Conservation (phyloP, 2,888 invertebrate genomes). For the Drosophila paranaensis region DNA sequence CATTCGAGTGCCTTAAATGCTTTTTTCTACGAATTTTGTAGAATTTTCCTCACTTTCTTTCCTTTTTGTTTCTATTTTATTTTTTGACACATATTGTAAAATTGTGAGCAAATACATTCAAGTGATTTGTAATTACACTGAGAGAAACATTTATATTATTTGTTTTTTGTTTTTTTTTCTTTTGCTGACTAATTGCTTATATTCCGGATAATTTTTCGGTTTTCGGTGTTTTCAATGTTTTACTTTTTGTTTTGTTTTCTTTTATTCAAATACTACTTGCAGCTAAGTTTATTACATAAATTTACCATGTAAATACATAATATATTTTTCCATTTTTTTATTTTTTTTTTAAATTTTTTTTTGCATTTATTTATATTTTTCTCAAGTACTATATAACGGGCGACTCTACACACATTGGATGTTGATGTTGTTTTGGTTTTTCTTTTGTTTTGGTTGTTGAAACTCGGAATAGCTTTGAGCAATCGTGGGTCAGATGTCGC, state of each 20-base stretch:
- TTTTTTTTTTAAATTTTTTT: neutral
- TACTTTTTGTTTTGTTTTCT: slow-evolving; percentile 1
- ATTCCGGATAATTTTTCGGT: slow-evolving; percentile 51
- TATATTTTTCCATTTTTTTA: slow-evolving; percentile 20
- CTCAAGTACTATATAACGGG: slow-evolving; percentile 66
- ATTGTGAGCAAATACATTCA: slow-evolving; percentile 77
- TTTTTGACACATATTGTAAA: slow-evolving; percentile 64
- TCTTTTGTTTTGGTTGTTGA: slow-evolving; percentile 39
- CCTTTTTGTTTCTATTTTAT: slow-evolving; percentile 22
- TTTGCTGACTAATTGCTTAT: slow-evolving; percentile 59
- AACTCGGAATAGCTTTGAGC: slow-evolving; percentile 73
- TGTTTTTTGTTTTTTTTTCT: slow-evolving; percentile 16
- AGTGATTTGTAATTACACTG: slow-evolving; percentile 76
- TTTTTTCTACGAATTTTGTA: slow-evolving; percentile 63
- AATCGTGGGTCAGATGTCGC: slow-evolving; percentile 58
- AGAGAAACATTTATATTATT: slow-evolving; percentile 75
- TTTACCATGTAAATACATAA: slow-evolving; percentile 53
- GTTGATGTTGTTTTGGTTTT: slow-evolving; percentile 32
- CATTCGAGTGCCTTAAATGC: slow-evolving; percentile 77
- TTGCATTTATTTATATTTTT: slow-evolving; percentile 21
- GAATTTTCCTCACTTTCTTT: slow-evolving; percentile 18
- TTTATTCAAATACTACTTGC: slow-evolving; percentile 55
- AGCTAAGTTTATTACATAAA: slow-evolving; percentile 59
- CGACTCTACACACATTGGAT: slow-evolving; percentile 64
- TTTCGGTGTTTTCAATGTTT: slow-evolving; percentile 38